Evolutionary conservation across 1,140 invertebrate genomes (phyloP), one percentile per base, ranked within the genome.

Genomic region (Ditylenchus dipsaci): DNA sequence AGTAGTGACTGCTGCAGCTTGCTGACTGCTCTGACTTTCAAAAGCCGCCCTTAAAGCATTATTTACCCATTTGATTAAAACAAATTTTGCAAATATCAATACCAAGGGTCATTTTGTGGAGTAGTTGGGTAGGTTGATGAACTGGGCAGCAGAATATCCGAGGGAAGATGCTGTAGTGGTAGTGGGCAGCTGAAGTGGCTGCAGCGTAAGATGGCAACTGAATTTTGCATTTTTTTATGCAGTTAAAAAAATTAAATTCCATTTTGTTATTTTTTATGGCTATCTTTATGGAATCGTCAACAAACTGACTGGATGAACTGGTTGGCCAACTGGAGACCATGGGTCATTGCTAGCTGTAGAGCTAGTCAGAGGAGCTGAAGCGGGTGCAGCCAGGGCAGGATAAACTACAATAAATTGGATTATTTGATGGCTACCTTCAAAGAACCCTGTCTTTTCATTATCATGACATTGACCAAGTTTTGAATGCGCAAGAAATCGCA

Each of bases 21-120:
- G 45, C 1, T 67, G 38, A 27, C 33, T 53, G 38, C 58, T 53
- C n/a, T n/a, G n/a, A 38, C 19, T 23, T 13, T 70, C 47, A 57
- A 63, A 43, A 58, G 62, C 23, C 8, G 63, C 64, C 56, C 68
- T 67, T 11, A 29, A 66, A 61, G n/a, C 15, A 57, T 27, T 27
- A 21, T 11, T 27, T 29, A 65, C 30, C 49, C 23, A 65, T 11
- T 38, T 38, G 3, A 5, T 38, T 11, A 38, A 38, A 38, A 11
- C 3, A 5, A 38, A 38, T 3, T 38, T 38, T 38, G 33, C 11
- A 38, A 5, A 38, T 38, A 38, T 38, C 33, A 19, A 43, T 30
- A 49, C 65, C 57, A 65, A 21, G 19, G 29, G 8, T 7, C 9
- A 9, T 17, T 62, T 33, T 30, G 42, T 30, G 23, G 11, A 26